Evolutionary conservation across 2,113 vertebrate genomes (phyloP), one percentile per base, ranked within the genome.

Genomic region (Lonchura striata): DNA sequence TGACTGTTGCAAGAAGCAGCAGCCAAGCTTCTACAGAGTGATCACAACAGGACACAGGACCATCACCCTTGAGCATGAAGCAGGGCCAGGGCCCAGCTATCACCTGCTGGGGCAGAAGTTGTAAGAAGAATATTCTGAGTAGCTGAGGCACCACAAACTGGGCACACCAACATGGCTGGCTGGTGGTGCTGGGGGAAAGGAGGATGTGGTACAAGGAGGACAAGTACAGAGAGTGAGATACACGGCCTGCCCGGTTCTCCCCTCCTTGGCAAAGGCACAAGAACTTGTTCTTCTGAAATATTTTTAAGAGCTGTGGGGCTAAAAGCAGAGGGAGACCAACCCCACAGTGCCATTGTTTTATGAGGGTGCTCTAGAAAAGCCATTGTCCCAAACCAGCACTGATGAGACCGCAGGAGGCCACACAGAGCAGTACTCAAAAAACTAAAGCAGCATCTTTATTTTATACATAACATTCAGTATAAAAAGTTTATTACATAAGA

Each of bases 401-500:
- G 39, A 46, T 13, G 56, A 82, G 31, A 63, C 60, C 0, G 0
- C 46, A 93, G 72, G 60, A 95, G 72, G 89, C 25, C 76, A 96
- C 74, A 54, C 50, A 61, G 65, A 50, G 28, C 39, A 82, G 39
- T 49, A 92, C 77, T 92, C 82, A 13, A 84, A 97, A 97, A 98
- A 97, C 90, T 92, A 97, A 97, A 97, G 94, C 95, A 97, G 94
- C 74, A 90, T 96, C 96, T 98, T 98, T 98, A 98, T 98, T 98
- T 97, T 92, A 96, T 92, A 98, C 92, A 97, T 93, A 97, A 97
- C 74, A 3, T 7, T 97, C 96, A 96, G 97, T 98, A 98, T 96
- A 98, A 97, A 98, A 98, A 76, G 96, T 98, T 97, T 97, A 97
- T 97, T 97, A 97, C 65, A 95, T 92, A 98, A 95, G 95, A 98